Evolutionary conservation across 1,140 invertebrate species (phyloP), one percentile per base, ranked within the genome.

Genomic region (Drosophila funebris): DNA sequence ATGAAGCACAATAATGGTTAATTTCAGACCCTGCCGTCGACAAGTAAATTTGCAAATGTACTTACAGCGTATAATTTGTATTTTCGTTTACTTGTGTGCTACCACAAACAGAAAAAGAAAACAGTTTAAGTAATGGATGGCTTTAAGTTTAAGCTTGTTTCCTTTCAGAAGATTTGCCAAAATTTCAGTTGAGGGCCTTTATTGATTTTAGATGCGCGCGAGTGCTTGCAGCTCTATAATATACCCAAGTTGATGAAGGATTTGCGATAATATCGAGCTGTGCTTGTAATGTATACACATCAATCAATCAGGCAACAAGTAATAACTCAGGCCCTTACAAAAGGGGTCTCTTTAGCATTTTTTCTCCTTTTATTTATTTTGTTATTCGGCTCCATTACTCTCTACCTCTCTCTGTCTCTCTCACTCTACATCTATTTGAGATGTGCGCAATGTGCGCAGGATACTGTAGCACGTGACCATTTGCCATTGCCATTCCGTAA

Each of bases 241-340:
- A 63, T 64, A 11, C 41, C 13, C 11, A 33, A 61, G 53, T 18
- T 58, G 44, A 48, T 48, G 27, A 43, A 44, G 69, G 29, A 66
- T 57, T 66, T 67, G 53, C 53, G 41, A 72, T 72, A 58, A 67
- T 67, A 72, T 72, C 53, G 61, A 57, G 43, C 68, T 44, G 43
- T 58, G 53, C 20, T 60, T 48, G 27, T 76, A 71, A 69, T 84
- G 66, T 72, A 76, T 69, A 63, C 61, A 69, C 76, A 76, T 83
- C 80, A 77, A 82, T 82, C 79, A 82, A 84, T 73, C 80, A 84
- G 80, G 80, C 80, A 83, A 83, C 80, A 83, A 83, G 80, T 83
- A 79, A 69, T 81, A 81, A 77, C 78, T 81, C 78, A 81, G 80
- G 62, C 68, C 61, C 73, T 39, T 44, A 56, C 41, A 70, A 70